Conservation (phyloP, 2,888 invertebrate species). For the Lutraria lutraria region DNA sequence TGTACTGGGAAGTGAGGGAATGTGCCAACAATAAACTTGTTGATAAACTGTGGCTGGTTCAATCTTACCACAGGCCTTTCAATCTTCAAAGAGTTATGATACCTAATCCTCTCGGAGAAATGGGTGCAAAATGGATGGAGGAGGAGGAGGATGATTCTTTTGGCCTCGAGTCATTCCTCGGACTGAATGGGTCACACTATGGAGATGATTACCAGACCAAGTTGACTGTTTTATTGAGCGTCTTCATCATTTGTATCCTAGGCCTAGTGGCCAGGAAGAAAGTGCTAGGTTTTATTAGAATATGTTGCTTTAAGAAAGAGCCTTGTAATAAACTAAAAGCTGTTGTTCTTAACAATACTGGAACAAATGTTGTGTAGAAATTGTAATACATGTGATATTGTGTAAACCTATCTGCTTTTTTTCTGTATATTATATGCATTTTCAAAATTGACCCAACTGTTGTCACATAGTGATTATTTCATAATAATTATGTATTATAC, state of each 20-base stretch:
- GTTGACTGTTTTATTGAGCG: constrained; percentile 70
- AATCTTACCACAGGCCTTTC: constrained; percentile 78
- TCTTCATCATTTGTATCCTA: constrained; percentile 70
- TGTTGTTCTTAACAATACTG: constrained; percentile 26
- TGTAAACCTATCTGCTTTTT: too few relatives aligned
- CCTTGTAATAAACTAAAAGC: constrained; percentile 66
- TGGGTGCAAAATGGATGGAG: constrained; percentile 69
- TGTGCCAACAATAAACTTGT: constrained; percentile 77
- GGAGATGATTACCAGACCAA: constrained; percentile 74
- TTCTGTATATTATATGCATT: too few relatives aligned
- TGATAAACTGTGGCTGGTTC: constrained; percentile 77
- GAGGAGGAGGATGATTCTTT: constrained; percentile 51
- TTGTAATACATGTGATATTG: too few relatives aligned
- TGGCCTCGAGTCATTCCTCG: constrained; percentile 68
- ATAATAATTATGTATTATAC: too few relatives aligned
- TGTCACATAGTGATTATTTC: too few relatives aligned
- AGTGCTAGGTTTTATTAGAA: constrained; percentile 68
- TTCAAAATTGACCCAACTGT: too few relatives aligned
- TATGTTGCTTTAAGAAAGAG: constrained; percentile 75
- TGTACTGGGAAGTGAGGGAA: constrained; percentile 78
- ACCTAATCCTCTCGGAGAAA: constrained; percentile 72
- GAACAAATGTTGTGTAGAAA: constrained; percentile 23
- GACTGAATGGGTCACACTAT: constrained; percentile 65
- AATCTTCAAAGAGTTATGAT: constrained; percentile 58
- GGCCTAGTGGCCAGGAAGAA: constrained; percentile 73